Base-by-base conservation (phyloP, 2,888 invertebrate species). In the Philhelius pedissequus region DNA sequence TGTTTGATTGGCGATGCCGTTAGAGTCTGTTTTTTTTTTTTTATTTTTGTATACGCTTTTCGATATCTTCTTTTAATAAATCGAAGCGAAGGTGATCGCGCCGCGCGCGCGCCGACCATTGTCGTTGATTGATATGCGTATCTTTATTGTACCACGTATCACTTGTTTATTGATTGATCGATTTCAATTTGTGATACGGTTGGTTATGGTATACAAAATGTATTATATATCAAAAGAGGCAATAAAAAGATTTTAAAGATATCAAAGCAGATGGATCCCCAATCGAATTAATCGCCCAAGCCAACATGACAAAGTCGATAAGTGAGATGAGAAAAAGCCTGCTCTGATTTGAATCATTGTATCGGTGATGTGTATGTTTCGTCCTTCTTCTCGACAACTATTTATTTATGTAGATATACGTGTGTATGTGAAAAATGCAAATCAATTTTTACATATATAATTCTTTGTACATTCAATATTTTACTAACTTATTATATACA, bases 121-220 rank as follows among this genome's bases (percentile, higher is more conserved):
- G 27, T 25, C 52, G 40, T 50, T 60, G 69, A 76, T 60, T 58
- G 68, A 75, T 75, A 56, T 68, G 76, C 45, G 25, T 48, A 22
- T 48, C 48, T 48, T 48, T 48, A 9, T 13, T 48, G 4, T 13
- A 25, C 25, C 48, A 15, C 45, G 15, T 60, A 40, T 60, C 62
- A 75, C 69, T 80, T 69, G 73, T 56, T 45, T n/a, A 68, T 68
- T 79, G 68, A 73, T 68, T 79, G 79, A 79, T 79, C 74, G 74
- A 68, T 79, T 68, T 74, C 40, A 74, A 15, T 52, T 68, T 48
- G 52, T 27, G 43, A 35, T 48, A 4, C 15, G 8, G 27, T 30
- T 9, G n/a, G 25, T 52, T 8, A 25, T 22, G 27, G 40, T 1
- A 32, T 35, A 71, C n/a, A n/a, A 38, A 38, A 38, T 38, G 40